Base-by-base conservation (phyloP, 2,113 vertebrate genomes). In the Silurus asotus region DNA sequence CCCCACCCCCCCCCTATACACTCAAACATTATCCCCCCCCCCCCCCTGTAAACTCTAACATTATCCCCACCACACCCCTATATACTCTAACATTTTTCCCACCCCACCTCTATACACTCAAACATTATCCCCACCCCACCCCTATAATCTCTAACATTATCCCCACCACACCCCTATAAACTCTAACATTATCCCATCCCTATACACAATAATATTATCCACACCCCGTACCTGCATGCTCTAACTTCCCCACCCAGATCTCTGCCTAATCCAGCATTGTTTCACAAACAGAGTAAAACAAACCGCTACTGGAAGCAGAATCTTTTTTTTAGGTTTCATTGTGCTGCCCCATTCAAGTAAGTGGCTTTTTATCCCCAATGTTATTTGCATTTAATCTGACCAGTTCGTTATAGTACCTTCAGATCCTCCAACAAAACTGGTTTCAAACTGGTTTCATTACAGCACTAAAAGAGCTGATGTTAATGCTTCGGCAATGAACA, bases 391-490 rank as follows among this genome's bases (percentile, higher is more conserved):
- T 53, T 7, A 23, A 56, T 56, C 14, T 28, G 75, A 77, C 13
- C 75, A 56, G 28, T 58, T 15, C 15, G 23, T 84, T 76, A 19
- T 20, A 84, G 23, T 67, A 14, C 49, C 19, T n/a, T 49, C 62
- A 49, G 23, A 61, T 6, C 11, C 64, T 28, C 28, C 23, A 81
- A 25, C 17, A 61, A 45, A 72, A 49, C n/a, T n/a, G n/a, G n/a
- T n/a, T n/a, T n/a, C 15, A 76, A 84, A 64, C 72, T 77, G 83
- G 56, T 49, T 81, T 84, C 59, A 37, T 74, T 51, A 70, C 10
- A 59, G 37, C 19, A 3, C 53, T 81, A 74, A 81, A 81, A 81
- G 55, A 48, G 51, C 37, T 81, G 28, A 70, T 86, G 77, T 72
- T 61, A 79, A 78, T 67, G 25, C 75, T 58, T 67, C 51, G 53